Percentiles rank a stretch among this genome's conserved stretches.
These are phyloP conservation scores for Diplodus puntazzo DNA, from an alignment of 2,797 vertebrate genomes.

Conservation along the genomic window DNA sequence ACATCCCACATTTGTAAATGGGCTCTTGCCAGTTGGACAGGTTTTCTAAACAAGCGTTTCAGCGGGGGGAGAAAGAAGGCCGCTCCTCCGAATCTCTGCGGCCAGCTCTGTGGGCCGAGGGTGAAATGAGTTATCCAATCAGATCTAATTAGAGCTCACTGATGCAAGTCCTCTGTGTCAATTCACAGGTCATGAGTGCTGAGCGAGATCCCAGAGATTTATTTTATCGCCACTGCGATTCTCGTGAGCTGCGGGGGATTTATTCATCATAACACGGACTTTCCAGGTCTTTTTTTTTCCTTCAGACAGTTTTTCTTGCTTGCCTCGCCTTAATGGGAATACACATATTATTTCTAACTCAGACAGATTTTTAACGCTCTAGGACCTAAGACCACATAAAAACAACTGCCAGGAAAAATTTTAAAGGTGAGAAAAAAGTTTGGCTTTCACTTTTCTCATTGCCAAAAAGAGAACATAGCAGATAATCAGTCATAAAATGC, in stretches of 20 bases:
- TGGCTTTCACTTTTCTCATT: not conserved
- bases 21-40: constrained; percentile 73
- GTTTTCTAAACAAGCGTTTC: constrained; percentile 65
- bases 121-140: constrained; percentile 47
- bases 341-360: constrained; percentile 41
- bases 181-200: constrained; percentile 36
- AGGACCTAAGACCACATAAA: constrained; percentile 51
- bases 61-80: constrained; percentile 50
- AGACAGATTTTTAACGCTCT: constrained; percentile 61
- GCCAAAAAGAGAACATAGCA: not conserved
- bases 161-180: constrained; percentile 31
- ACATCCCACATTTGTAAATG: constrained; percentile 73
- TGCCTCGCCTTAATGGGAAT: constrained; percentile 56
- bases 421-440: not conserved
- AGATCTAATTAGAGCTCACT: constrained; percentile 42
- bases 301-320: constrained; percentile 34
- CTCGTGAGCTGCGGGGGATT: constrained; percentile 53
- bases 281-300: constrained; percentile 60
- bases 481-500: constrained; percentile 10
- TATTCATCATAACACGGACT: constrained; percentile 70
- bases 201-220: constrained; percentile 48
- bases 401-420: constrained; percentile 15
- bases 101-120: constrained; percentile 30
- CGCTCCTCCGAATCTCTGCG: constrained; percentile 35
- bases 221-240: constrained; percentile 48